Evolutionary conservation across 2,797 vertebrate genomes (phyloP).

Genomic region (Tadarida brasiliensis): DNA sequence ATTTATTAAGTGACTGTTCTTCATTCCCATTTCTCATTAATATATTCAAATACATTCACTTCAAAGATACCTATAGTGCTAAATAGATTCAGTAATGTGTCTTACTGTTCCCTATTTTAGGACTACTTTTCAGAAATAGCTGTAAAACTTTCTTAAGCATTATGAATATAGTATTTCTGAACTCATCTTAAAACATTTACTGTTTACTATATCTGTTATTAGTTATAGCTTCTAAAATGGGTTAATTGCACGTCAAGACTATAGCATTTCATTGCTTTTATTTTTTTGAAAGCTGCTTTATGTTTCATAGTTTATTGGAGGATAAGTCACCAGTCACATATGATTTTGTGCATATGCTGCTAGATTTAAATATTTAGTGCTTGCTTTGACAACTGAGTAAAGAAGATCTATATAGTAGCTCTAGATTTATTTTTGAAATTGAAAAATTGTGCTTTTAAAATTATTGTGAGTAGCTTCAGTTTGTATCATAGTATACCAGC

Average conservation of each 20-base stretch:
- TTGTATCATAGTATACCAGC: slow-evolving; percentile 26
- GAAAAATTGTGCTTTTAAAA: slow-evolving; percentile 67
- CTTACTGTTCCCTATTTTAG: slow-evolving; percentile 12
- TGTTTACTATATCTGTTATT: slow-evolving; percentile 42
- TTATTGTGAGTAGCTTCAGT: slow-evolving; percentile 45
- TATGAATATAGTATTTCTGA: not conserved
- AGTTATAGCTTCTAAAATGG: not conserved
- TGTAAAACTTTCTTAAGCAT: slow-evolving; percentile 3
- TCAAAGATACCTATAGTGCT: not conserved
- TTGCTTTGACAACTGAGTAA: slow-evolving; percentile 60
- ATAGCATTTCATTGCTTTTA: slow-evolving; percentile 44
- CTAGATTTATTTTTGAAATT: slow-evolving; percentile 68
- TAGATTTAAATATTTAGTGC: slow-evolving; percentile 61
- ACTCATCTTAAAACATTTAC: not conserved
- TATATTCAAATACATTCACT: slow-evolving; percentile 32
- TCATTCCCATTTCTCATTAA: not conserved
- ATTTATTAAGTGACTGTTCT: slow-evolving; percentile 18
- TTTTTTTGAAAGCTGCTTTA: slow-evolving; percentile 46
- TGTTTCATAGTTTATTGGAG: slow-evolving; percentile 59
- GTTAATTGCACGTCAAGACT: slow-evolving; percentile 51
- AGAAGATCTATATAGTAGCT: slow-evolving; percentile 46
- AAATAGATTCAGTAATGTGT: slow-evolving; percentile 10
- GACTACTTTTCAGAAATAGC: slow-evolving; percentile 36
- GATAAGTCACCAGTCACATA: not conserved
- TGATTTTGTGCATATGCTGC: slow-evolving; percentile 6